Conservation (phyloP, 2,113 vertebrate species). For the Carlito syrichta region DNA sequence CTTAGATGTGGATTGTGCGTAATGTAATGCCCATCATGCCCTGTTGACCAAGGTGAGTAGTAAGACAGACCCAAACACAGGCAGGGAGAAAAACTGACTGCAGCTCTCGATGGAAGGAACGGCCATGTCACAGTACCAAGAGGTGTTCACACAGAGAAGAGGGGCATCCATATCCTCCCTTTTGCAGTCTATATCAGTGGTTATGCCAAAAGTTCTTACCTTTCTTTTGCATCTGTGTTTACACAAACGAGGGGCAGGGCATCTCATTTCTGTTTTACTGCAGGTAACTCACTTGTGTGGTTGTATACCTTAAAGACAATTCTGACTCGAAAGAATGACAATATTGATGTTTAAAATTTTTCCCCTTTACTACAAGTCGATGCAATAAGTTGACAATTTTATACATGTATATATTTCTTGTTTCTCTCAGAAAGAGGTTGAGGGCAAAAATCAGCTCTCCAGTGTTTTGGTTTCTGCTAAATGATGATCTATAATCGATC, state of each 20-base stretch:
- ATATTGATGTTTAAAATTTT: not conserved
- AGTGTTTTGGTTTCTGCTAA: conserved; percentile 78
- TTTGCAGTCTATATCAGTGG: not conserved
- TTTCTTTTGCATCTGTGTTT: not conserved
- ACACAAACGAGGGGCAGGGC: not conserved
- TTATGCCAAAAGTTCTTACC: not conserved
- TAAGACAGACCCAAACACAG: not conserved
- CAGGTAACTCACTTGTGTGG: not conserved
- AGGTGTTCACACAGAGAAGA: not conserved
- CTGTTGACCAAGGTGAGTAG: not conserved
- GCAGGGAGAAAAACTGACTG: not conserved
- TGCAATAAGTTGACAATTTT: conserved; percentile 56
- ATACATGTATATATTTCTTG: not conserved
- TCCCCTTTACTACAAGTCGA: conserved; percentile 15
- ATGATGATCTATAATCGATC: conserved; percentile 81
- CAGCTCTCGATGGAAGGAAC: not conserved
- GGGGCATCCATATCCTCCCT: not conserved
- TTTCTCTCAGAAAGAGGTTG: conserved; percentile 46
- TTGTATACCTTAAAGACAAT: not conserved
- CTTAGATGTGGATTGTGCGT: not conserved
- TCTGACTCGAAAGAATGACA: not conserved
- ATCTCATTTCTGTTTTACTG: not conserved
- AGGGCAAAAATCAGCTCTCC: conserved; percentile 67
- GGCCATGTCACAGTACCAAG: not conserved
- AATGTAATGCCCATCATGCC: not conserved